Base-by-base conservation (phyloP, 2,888 invertebrate genomes). In the Rambutsinella grinnellia region DNA sequence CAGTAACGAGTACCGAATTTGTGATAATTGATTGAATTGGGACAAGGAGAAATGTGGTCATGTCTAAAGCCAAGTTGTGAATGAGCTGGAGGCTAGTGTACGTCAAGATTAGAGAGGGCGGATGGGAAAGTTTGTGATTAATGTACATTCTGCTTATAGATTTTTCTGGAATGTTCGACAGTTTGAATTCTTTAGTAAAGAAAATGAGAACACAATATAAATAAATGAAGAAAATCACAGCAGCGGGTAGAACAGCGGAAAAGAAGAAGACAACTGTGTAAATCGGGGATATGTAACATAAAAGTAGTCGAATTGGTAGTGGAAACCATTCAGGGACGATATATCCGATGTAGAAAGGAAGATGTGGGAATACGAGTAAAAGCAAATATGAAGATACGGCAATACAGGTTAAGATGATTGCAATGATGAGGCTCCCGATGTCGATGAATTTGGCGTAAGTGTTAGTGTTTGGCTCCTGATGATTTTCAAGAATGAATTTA, bases 71-170 rank as follows among this genome's bases (percentile, higher is more conserved):
- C 19, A 26, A 24, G 3, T 6, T 5, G 13, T 61, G 61, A 3
- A 63, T 26, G 1, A 49, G 3, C 19, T 63, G 63, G 10, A 61
- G 47, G 24, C 24, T 21, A n/a, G 47, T 19, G 19, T 61, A 61
- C 2, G 47, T 26, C 19, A 26, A 21, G 2, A 61, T 47, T 5
- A 61, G 47, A 10, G 6, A 21, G 19, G 46, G n/a, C n/a, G n/a
- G n/a, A n/a, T n/a, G n/a, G n/a, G n/a, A n/a, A n/a, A n/a, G n/a
- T n/a, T n/a, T n/a, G 1, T 13, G n/a, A n/a, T n/a, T n/a, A n/a
- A n/a, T n/a, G n/a, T n/a, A n/a, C n/a, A n/a, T n/a, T n/a, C n/a
- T n/a, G n/a, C n/a, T n/a, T n/a, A n/a, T n/a, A n/a, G n/a, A n/a
- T n/a, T n/a, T n/a, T n/a, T 2, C 27, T 17, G 13, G 58, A 21